Percentiles rank a stretch among this genome's conserved stretches.
phyloP scores from a whole-genome alignment of 2,797 vertebrate species.

The Monodelphis domestica region DNA sequence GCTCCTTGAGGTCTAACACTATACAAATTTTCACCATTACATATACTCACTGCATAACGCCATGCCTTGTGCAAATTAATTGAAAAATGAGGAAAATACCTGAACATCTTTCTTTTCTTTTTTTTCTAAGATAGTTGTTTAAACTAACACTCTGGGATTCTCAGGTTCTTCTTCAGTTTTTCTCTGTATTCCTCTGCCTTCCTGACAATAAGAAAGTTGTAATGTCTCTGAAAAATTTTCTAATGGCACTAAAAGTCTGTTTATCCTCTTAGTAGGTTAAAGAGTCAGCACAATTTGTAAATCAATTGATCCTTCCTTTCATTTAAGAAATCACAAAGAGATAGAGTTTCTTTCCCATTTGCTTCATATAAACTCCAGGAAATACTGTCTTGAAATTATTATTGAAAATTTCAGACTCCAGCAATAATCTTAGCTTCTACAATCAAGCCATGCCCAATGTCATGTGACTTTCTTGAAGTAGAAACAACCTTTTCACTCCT shows the following conservation, averaged over 20 bases:
- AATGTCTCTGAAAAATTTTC: background rate
- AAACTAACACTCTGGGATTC: background rate
- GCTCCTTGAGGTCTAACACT: background rate
- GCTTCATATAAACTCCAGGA: background rate
- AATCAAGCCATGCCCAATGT: background rate
- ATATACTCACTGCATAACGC: background rate
- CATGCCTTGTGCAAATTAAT: background rate
- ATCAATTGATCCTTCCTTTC: constrained; percentile 1
- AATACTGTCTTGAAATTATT: background rate
- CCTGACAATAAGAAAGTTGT: background rate
- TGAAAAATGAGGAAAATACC: background rate
- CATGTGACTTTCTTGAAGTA: background rate
- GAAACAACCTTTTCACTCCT: background rate
- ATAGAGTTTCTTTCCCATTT: background rate
- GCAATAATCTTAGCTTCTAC: background rate
- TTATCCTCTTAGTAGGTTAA: background rate
- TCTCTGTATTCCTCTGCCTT: background rate
- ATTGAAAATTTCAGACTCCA: background rate
- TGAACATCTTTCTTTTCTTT: background rate
- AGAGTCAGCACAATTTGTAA: background rate
- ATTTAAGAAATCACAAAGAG: background rate
- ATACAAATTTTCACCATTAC: background rate
- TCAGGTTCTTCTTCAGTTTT: background rate
- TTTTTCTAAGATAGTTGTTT: background rate
- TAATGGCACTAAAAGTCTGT: background rate